These are phyloP conservation scores for Therioaphis trifolii DNA, from an alignment of 2,888 invertebrate genomes.

Conservation along the genomic window DNA sequence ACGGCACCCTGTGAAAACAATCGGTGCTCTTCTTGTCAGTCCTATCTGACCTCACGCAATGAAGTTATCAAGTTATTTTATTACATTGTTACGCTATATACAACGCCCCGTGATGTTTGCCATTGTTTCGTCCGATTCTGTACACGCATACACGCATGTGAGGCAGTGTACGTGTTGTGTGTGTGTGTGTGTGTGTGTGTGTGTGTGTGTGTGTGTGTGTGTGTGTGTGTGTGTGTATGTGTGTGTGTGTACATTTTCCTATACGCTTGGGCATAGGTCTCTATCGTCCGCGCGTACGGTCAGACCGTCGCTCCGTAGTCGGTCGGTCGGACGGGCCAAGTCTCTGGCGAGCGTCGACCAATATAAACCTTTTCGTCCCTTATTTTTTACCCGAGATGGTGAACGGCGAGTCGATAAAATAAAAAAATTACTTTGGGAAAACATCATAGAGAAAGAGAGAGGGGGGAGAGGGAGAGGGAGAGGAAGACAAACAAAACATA, in stretches of 20 bases:
- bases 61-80: background rate
- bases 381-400: background rate
- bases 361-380: conserved; percentile 41
- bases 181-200: background rate
- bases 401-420: background rate
- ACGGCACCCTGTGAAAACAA: background rate
- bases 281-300: background rate
- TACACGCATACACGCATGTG: too few relatives aligned
- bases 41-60: too few relatives aligned
- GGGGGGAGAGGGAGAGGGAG: background rate
- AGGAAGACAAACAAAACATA: conserved; percentile 14
- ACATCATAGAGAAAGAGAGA: too few relatives aligned
- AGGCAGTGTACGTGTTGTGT: too few relatives aligned
- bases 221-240: background rate
- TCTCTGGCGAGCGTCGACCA: conserved; percentile 41
- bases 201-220: background rate
- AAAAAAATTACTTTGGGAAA: too few relatives aligned
- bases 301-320: too few relatives aligned
- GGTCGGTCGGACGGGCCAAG: background rate
- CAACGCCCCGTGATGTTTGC: too few relatives aligned
- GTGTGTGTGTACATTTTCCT: background rate
- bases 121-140: too few relatives aligned
- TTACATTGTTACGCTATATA: too few relatives aligned
- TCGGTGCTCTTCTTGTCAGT: background rate
- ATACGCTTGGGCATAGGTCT: conserved; percentile 6